Percentiles rank a stretch among this genome's conserved stretches.
Conservation (phyloP, 2,797 vertebrate genomes). For the Hoplostethus mediterraneus region DNA sequence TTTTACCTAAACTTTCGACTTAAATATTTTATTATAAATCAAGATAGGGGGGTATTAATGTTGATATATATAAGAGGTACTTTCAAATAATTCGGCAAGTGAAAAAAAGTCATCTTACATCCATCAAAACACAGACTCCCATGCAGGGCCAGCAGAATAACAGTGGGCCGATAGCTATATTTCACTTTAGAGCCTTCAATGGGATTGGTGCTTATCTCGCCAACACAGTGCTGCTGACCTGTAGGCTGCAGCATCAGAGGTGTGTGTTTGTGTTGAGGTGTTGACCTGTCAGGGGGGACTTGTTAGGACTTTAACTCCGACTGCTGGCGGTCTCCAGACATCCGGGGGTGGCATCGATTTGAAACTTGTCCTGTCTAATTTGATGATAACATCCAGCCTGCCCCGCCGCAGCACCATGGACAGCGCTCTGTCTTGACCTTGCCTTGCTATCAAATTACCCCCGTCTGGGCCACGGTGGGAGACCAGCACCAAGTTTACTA, state of each 20-base stretch:
- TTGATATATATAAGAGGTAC: conserved; percentile 21
- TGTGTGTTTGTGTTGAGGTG: conserved; percentile 79
- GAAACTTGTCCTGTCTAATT: conserved; percentile 87
- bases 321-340: conserved; percentile 82
- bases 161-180: conserved; percentile 51
- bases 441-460: conserved; percentile 83
- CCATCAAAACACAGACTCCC: conserved; percentile 6
- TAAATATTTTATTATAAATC: too few relatives aligned
- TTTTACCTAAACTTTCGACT: conserved; percentile 17
- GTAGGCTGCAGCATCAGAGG: conserved; percentile 77
- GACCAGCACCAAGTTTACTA: conserved; percentile 68
- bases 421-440: conserved; percentile 88
- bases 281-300: conserved; percentile 83
- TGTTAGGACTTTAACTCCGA: conserved; percentile 82
- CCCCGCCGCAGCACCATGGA: conserved; percentile 92
- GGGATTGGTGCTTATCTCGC: conserved; percentile 75
- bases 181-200: conserved; percentile 61
- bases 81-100: conserved; percentile 13
- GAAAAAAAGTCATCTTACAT: conserved; percentile 6
- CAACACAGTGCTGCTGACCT: conserved; percentile 76
- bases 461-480: conserved; percentile 72
- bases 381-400: conserved; percentile 85
- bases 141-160: conserved; percentile 41
- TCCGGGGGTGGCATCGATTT: conserved; percentile 86
- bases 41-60: not conserved